phyloP scores from a whole-genome alignment of 2,888 invertebrate species.

The Epinotia ramella region DNA sequence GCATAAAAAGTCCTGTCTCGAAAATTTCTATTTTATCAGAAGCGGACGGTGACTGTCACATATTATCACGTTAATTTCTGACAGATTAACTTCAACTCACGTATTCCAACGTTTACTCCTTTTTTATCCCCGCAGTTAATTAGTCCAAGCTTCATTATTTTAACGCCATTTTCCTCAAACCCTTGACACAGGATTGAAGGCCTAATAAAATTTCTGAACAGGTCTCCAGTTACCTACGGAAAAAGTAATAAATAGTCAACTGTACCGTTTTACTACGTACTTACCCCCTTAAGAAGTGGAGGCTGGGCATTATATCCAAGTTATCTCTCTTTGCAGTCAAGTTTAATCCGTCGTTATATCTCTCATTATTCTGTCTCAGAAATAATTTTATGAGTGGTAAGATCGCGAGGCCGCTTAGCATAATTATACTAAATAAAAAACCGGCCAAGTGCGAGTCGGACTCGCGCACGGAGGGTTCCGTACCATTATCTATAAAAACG shows the following conservation, averaged over 20 bases:
- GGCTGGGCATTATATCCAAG: slow-evolving; percentile 41
- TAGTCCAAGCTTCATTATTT: slow-evolving; percentile 45
- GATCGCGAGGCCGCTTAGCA: slow-evolving; percentile 11
- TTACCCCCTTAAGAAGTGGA: slow-evolving; percentile 43
- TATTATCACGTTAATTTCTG: neutral
- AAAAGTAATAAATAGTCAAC: slow-evolving; percentile 43
- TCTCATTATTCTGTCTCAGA: slow-evolving; percentile 21
- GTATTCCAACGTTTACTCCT: neutral
- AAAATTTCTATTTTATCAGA: too few relatives aligned
- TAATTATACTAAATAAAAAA: slow-evolving; percentile 10
- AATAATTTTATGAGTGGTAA: slow-evolving; percentile 32
- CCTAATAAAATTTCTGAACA: slow-evolving; percentile 41
- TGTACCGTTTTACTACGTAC: slow-evolving; percentile 36
- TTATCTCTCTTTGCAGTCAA: slow-evolving; percentile 36
- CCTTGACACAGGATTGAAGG: slow-evolving; percentile 40
- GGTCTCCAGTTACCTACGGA: slow-evolving; percentile 37
- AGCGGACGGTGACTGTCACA: too few relatives aligned
- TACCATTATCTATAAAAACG: too few relatives aligned
- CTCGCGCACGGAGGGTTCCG: too few relatives aligned
- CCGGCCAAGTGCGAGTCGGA: too few relatives aligned
- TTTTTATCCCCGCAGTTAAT: slow-evolving; percentile 44
- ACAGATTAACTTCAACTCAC: neutral
- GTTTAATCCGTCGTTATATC: slow-evolving; percentile 39
- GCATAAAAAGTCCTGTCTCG: too few relatives aligned
- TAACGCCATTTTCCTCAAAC: slow-evolving; percentile 34